Evolutionary conservation across 1,140 invertebrate species (phyloP).

Genomic region (Brachystomella parvula): DNA sequence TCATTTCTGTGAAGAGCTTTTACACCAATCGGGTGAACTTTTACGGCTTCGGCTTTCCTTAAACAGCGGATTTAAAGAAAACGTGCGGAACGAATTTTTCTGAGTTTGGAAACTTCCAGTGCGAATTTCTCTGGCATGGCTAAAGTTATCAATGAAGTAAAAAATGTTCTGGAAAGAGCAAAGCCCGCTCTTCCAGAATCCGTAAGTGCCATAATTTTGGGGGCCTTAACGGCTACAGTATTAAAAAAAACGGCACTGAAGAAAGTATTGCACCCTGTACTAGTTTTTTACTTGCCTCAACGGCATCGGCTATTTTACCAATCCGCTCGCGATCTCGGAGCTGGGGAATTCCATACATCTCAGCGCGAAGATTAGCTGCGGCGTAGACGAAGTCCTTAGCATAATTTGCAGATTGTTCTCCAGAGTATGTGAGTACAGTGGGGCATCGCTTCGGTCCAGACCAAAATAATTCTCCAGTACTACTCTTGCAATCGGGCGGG

Average conservation of each 20-base stretch:
- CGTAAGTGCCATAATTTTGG: constrained; percentile 81
- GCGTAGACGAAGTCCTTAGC: constrained; percentile 90
- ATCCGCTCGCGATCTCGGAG: constrained; percentile 61
- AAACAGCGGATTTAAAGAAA: too few species aligned
- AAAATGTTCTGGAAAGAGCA: too few species aligned
- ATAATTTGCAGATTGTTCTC: constrained; percentile 50
- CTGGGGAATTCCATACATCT: constrained; percentile 74
- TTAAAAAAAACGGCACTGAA: too few species aligned
- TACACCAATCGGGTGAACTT: too few species aligned
- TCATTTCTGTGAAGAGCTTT: too few species aligned
- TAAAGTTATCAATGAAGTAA: too few species aligned
- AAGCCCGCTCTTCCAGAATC: too few species aligned
- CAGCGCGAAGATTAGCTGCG: constrained; percentile 85
- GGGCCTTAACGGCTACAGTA: constrained; percentile 53
- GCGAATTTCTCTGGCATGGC: too few species aligned
- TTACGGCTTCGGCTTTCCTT: too few species aligned
- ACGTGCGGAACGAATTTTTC: too few species aligned
- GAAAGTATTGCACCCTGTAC: not conserved
- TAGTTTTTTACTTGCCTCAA: constrained; percentile 44
- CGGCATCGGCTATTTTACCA: constrained; percentile 54
- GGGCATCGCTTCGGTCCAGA: constrained; percentile 97
- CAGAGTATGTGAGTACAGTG: constrained; percentile 61
- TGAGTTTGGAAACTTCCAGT: too few species aligned
- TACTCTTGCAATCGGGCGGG: constrained; percentile 85
- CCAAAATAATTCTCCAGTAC: constrained; percentile 93